Base-by-base conservation (phyloP, 53 echinoderm and acorn worm species). In the Stichopus horrens region DNA sequence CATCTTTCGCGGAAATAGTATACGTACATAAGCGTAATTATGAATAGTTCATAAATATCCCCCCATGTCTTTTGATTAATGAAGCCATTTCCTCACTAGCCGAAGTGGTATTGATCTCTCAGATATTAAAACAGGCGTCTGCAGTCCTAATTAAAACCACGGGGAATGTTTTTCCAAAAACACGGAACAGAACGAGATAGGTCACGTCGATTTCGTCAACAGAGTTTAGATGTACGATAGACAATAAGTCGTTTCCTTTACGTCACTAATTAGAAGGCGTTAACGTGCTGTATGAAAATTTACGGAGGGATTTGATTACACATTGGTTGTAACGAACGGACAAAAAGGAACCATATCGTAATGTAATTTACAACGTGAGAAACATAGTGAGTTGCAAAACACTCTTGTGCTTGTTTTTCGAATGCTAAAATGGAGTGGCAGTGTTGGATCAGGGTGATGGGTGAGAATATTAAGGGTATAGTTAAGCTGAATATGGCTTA, bases 41-140 rank as follows among this genome's bases (percentile, higher is more conserved):
- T 18, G 71, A 71, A 71, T 20, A 20, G 71, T 71, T 18, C 71
- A 71, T 71, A 71, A 71, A 71, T 71, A 71, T 71, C 18, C 37
- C 37, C 37, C 71, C n/a, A 18, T 71, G 71, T 71, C 71, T 71
- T 6, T 18, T 71, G 71, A 71, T 71, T 71, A 71, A 71, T 71
- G 71, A 13, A 71, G 71, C 81, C 81, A 56, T 21, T 56, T 81
- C 22, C 21, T 81, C 57, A 81, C 57, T 77, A n/a, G 81, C 9
- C 57, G 58, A 19, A 22, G 58, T 6, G 54, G n/a, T 81, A 81
- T 81, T 81, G 81, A 81, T 81, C 56, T 58, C 37, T 19, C 6
- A 58, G 81, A 56, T 58, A 81, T 81, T 81, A 81, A 20, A 81
- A 22, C 7, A 81, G 81, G 81, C 81, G 56, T 81, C 81, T 58